phyloP scores from a whole-genome alignment of 2,113 vertebrate genomes.

The Guaruba guarouba region DNA sequence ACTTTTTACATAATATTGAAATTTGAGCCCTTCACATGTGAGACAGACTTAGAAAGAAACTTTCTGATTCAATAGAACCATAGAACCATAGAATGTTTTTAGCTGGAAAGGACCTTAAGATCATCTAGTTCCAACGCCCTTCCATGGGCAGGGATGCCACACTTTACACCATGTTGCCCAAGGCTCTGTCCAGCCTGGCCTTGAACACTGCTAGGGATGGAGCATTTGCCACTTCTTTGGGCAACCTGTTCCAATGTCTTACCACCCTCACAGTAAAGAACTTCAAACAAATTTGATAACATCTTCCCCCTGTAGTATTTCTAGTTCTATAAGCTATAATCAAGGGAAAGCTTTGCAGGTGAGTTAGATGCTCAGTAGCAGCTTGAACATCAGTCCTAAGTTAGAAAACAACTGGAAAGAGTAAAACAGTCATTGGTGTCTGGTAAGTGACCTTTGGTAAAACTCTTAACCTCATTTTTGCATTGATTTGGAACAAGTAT shows the following conservation, averaged over 20 bases:
- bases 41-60: background rate
- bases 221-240: background rate
- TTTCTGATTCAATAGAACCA: background rate
- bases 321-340: background rate
- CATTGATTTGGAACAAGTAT: background rate
- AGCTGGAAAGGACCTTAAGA: background rate
- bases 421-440: background rate
- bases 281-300: background rate
- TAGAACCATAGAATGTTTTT: background rate
- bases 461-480: background rate
- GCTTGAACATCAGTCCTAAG: background rate
- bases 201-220: background rate
- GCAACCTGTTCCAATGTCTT: background rate
- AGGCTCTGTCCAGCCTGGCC: background rate
- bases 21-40: background rate
- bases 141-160: background rate
- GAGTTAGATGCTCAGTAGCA: background rate
- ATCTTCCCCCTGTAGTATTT: background rate
- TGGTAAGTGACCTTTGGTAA: background rate
- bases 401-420: background rate
- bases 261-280: background rate
- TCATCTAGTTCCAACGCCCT: background rate
- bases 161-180: background rate
- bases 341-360: background rate
- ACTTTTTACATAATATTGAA: background rate